These are phyloP conservation scores for Acomys russatus DNA, from an alignment of 2,797 vertebrate species.

Conservation along the genomic window DNA sequence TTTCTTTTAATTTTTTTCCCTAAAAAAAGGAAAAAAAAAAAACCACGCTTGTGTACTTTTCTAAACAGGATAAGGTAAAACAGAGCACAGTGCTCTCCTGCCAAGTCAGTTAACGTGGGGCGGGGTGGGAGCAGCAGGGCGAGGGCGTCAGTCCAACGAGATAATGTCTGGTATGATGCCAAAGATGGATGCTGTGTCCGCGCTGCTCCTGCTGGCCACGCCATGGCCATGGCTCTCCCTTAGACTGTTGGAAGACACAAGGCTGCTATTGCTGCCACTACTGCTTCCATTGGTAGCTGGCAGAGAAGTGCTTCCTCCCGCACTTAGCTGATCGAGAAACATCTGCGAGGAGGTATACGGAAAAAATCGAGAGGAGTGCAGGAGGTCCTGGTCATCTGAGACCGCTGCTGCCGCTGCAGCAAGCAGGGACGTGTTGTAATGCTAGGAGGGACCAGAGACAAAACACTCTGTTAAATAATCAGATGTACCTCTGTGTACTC, in stretches of 20 bases:
- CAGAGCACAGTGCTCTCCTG: conserved; percentile 86
- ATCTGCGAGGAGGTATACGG: conserved; percentile 97
- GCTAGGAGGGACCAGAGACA: conserved; percentile 88
- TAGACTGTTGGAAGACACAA: conserved; percentile 95
- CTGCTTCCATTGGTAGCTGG: conserved; percentile 94
- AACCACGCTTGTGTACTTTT: conserved; percentile 88
- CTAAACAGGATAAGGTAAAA: conserved; percentile 88
- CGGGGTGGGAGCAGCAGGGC: conserved; percentile 43
- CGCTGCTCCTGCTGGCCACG: conserved; percentile 89
- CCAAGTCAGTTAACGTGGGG: conserved; percentile 79
- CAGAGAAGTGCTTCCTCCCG: conserved; percentile 90
- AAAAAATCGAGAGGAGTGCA: conserved; percentile 95
- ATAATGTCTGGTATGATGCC: conserved; percentile 97
- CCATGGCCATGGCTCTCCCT: conserved; percentile 93
- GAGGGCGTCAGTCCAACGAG: conserved; percentile 95
- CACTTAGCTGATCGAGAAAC: conserved; percentile 96
- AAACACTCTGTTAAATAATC: conserved; percentile 43
- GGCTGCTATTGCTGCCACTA: conserved; percentile 96
- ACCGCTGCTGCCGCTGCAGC: conserved; percentile 96
- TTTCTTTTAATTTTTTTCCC: conserved; percentile 91
- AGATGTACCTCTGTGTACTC: conserved; percentile 1
- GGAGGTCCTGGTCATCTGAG: conserved; percentile 97
- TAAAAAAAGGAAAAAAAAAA: conserved; percentile 91
- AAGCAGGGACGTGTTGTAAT: conserved; percentile 97
- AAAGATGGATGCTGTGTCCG: conserved; percentile 96